Conservation (phyloP, 2,113 vertebrate genomes). For the Stigmatopora nigra region DNA sequence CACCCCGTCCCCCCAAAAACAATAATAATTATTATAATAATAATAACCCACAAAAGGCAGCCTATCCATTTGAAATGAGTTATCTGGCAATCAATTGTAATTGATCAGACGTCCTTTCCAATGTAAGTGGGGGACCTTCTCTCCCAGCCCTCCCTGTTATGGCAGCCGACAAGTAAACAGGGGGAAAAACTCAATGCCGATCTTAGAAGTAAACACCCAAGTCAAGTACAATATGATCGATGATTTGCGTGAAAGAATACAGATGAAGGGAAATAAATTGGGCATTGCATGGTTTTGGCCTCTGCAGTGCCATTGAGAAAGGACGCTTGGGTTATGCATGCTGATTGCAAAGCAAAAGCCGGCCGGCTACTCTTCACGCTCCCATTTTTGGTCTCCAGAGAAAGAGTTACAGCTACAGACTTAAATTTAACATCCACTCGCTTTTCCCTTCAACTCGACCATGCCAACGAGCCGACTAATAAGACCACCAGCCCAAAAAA, state of each 20-base stretch:
- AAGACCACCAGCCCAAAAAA: no score
- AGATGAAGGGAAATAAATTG: background rate
- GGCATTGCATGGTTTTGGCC: conserved; percentile 19
- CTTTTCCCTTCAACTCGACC: background rate
- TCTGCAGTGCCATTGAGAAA: conserved; percentile 40
- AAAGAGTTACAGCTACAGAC: background rate
- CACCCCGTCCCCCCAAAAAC: no score
- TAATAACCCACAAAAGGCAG: no score
- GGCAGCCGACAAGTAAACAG: no score
- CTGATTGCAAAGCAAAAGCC: conserved; percentile 4
- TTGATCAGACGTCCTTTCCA: no score
- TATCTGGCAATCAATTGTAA: no score
- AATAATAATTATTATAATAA: no score
- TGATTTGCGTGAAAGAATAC: background rate
- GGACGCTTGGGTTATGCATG: conserved; percentile 25
- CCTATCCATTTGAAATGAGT: no score
- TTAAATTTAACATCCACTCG: background rate
- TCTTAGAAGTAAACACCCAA: background rate
- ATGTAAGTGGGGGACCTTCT: no score
- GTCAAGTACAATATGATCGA: background rate
- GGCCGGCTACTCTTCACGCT: background rate
- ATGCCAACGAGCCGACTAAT: background rate
- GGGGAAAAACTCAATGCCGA: background rate
- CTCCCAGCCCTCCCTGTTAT: no score
- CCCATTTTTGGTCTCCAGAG: background rate